Conservation (phyloP, 2,888 invertebrate species). For the Prenolepis imparis region DNA sequence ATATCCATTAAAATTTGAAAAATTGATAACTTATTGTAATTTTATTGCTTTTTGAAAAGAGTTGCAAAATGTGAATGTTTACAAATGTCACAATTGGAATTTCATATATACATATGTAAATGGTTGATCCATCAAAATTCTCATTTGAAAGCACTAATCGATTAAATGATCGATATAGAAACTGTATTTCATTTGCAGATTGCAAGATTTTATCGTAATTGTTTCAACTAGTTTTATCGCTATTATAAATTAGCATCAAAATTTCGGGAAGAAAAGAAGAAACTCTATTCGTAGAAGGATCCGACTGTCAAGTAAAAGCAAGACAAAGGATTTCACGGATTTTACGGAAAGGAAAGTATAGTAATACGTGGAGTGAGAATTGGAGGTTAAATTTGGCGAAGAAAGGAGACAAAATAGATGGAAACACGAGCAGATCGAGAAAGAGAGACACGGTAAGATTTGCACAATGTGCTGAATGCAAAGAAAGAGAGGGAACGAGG, state of each 20-base stretch:
- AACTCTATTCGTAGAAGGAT: neutral
- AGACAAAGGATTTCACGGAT: conserved; percentile 24
- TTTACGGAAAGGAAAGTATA: conserved; percentile 22
- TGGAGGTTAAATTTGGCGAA: conserved; percentile 19
- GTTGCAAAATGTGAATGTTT: neutral
- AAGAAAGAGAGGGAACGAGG: conserved; percentile 16
- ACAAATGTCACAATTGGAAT: neutral
- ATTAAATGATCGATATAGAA: neutral
- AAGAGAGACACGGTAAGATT: conserved; percentile 14
- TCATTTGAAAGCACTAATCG: neutral
- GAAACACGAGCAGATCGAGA: conserved; percentile 37
- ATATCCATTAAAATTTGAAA: neutral
- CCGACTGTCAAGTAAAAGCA: neutral
- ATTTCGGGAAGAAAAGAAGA: neutral
- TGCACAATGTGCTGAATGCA: conserved; percentile 17
- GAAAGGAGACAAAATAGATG: conserved; percentile 46
- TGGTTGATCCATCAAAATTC: neutral
- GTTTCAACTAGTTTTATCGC: neutral
- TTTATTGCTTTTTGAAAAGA: neutral
- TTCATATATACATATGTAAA: neutral
- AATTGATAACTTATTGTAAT: neutral
- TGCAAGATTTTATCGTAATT: neutral
- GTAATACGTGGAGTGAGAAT: conserved; percentile 27
- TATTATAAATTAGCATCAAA: conserved; percentile 6
- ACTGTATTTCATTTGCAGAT: neutral